Evolutionary conservation across 1,140 invertebrate species (phyloP), one percentile per base, ranked within the genome.

Genomic region (Sinella curviseta): DNA sequence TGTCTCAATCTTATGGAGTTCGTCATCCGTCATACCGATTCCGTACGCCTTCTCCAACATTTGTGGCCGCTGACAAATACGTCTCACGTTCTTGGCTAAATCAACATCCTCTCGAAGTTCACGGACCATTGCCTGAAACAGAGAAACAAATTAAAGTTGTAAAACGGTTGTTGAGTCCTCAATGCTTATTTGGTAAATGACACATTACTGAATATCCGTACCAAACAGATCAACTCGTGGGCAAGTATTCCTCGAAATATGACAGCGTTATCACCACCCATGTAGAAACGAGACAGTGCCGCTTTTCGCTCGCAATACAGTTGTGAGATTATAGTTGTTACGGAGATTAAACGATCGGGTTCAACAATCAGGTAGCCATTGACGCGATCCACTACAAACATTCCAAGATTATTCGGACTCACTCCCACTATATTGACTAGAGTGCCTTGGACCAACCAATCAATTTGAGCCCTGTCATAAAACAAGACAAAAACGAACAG

Each of bases 261-360:
- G 87, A 88, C 87, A 81, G 88, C 88, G 79, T 91, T 92, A 8
- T 31, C 24, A 26, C 57, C 57, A 8, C 65, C 14, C 4, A 8
- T 24, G 57, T 28, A 86, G 84, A 78, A 90, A 97, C 73, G 92
- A 80, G 91, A 90, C 17, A 98, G 87, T 17, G 97, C 90, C 36
- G 93, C 91, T 86, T 93, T 94, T 75, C 97, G 89, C 76, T 90
- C 90, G 86, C 97, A 99, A 87, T 95, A 97, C 0, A 95, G 87
- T 14, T 92, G 91, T 0, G 92, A 90, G 0, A 95, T 93, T 34
- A 99, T 90, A 31, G 92, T 90, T 14, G 97, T 98, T 34, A 93
- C 92, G 20, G 96, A 94, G 30, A 99, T 87, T 0, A 99, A 87
- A n/a, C 90, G 87, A 87, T 98, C 95, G 0, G 97, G 95, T 81